A percentile compares a stretch with the other conserved stretches of the same genome.
Evolutionary conservation across 2,797 vertebrate genomes (phyloP).

Genomic region (Enteromius argenteus): DNA sequence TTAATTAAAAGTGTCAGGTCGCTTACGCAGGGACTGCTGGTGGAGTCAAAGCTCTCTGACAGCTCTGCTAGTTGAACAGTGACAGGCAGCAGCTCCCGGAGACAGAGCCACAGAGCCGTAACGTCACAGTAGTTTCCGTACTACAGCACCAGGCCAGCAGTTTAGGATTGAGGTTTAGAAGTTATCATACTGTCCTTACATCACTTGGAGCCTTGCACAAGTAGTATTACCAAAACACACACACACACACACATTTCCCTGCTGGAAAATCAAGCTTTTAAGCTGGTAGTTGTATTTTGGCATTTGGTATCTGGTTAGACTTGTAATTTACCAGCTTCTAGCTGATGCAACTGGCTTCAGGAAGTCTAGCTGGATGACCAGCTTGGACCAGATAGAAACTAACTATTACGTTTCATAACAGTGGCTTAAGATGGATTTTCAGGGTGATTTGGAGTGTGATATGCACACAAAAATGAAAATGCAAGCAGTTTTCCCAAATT

Average conservation of each 20-base stretch:
- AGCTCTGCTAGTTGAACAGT: slow-evolving; percentile 29
- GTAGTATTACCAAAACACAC: neutral
- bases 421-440: slow-evolving; percentile 3
- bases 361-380: neutral
- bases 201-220: neutral
- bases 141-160: neutral
- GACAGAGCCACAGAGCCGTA: slow-evolving; percentile 35
- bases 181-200: neutral
- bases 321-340: neutral
- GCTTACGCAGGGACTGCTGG: neutral
- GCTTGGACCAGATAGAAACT: neutral
- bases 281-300: neutral
- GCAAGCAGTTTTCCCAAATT: neutral
- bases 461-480: neutral
- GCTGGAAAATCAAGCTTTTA: neutral
- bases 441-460: neutral
- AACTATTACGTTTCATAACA: neutral
- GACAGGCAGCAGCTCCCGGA: slow-evolving; percentile 36
- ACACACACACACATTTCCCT: neutral
- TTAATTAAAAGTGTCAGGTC: slow-evolving; percentile 37
- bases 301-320: neutral
- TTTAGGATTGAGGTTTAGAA: slow-evolving; percentile 5
- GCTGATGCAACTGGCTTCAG: slow-evolving; percentile 1
- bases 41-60: slow-evolving; percentile 39
- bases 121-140: slow-evolving; percentile 29